A percentile compares a stretch with the other conserved stretches of the same genome.
phyloP scores from a whole-genome alignment of 2,113 vertebrate species.

The Hucho hucho region DNA sequence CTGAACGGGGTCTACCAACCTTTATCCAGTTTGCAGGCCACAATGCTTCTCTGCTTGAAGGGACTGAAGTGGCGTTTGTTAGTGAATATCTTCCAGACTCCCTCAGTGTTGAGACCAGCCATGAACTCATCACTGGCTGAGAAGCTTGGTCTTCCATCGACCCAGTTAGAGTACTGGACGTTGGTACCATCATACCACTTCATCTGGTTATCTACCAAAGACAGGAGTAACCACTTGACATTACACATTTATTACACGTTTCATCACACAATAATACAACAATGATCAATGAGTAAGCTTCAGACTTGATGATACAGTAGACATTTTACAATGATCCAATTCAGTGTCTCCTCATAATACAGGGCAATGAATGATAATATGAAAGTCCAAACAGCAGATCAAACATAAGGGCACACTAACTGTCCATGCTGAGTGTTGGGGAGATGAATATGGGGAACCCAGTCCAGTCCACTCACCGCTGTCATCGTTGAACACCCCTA shows the following conservation, averaged over 20 bases:
- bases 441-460: neutral
- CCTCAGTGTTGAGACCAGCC: constrained; percentile 78
- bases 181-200: constrained; percentile 88
- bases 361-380: too few relatives aligned
- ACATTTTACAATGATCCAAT: neutral
- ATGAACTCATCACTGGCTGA: constrained; percentile 68
- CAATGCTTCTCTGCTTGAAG: constrained; percentile 81
- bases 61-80: constrained; percentile 47
- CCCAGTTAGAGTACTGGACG: constrained; percentile 89
- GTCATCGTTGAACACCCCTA: constrained; percentile 80
- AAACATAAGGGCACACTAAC: neutral
- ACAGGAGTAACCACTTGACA: constrained; percentile 21
- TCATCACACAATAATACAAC: neutral
- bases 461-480: constrained; percentile 72
- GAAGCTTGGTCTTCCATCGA: constrained; percentile 76
- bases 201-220: constrained; percentile 73
- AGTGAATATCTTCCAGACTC: constrained; percentile 80
- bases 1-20: constrained; percentile 64
- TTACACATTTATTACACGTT: neutral
- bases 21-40: constrained; percentile 90
- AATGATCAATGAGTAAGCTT: neutral
- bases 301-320: neutral
- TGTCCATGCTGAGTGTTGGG: neutral
- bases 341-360: neutral
- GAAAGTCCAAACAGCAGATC: too few relatives aligned